Base-by-base conservation (phyloP, 2,888 invertebrate genomes). In the Pachliopta kotzebuea region DNA sequence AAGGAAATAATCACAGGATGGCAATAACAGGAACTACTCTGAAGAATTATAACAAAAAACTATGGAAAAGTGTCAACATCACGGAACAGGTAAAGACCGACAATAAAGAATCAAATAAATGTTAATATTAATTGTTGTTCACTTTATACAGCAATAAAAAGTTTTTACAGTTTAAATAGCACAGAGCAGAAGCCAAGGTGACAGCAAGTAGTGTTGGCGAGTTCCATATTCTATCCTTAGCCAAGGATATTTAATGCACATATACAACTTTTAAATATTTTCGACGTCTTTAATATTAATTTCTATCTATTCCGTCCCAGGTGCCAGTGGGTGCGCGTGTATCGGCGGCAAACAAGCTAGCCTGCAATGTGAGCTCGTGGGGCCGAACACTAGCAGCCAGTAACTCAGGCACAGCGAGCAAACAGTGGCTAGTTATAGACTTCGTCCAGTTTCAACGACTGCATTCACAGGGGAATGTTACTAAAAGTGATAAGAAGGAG, bases 351-450 rank as follows among this genome's bases (percentile, higher is more conserved):
- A 98, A 97, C 85, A 94, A 96, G 68, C 86, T 98, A 60, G 94
- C 97, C 0, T 88, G 89, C 9, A 94, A 93, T 74, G 95, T 95
- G 1, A 90, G 93, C 63, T 92, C 94, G 6, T 98, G 98, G 98
- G 94, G 95, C 0, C 90, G 93, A 53, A 84, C 93, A 1, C 93
- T 98, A 75, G 92, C 94, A 0, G 86, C 76, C 9, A 94, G 93
- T 79, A 96, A 96, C 88, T 96, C 96, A 42, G 96, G 95, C 20
- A 96, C 96, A 54, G 96, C 96, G 66, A 95, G 95, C 81, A 96
- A 97, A 77, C 97, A 98, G 79, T 98, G 98, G 98, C 93, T 97
- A 72, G 92, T 96, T 7, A 93, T 97, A 0, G 96, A 97, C 81
- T 95, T 95, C 76, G 94, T 93, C 59, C 91, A 92, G 68, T 93